Conservation (phyloP, 2,113 vertebrate species). For the Xenopus borealis region DNA sequence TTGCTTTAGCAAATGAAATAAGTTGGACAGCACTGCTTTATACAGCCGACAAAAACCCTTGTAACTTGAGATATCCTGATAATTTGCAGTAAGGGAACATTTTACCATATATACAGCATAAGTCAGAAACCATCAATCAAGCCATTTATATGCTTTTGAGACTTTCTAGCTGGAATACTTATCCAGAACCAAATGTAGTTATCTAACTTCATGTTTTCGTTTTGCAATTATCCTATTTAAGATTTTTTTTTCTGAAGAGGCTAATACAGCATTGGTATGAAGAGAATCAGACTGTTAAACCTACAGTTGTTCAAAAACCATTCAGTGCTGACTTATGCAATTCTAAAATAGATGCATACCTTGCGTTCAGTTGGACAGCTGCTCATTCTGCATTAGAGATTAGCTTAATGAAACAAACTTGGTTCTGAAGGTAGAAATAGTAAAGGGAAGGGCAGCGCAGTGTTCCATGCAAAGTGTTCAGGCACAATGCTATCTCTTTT, state of each 20-base stretch:
- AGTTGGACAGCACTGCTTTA: too few relatives aligned
- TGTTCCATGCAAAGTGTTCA: constrained; percentile 23
- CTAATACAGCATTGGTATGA: constrained; percentile 20
- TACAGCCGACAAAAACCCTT: too few relatives aligned
- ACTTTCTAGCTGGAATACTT: too few relatives aligned
- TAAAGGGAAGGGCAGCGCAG: constrained; percentile 34
- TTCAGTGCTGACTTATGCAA: constrained; percentile 54
- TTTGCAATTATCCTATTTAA: too few relatives aligned
- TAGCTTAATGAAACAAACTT: constrained; percentile 70
- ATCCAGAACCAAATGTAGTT: too few relatives aligned
- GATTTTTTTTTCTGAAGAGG: constrained; percentile 13
- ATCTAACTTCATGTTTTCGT: too few relatives aligned
- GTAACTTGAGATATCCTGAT: too few relatives aligned
- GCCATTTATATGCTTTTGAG: too few relatives aligned
- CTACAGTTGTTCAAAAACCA: constrained; percentile 60
- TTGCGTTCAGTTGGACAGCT: constrained; percentile 64
- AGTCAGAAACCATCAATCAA: too few relatives aligned
- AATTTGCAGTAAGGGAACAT: too few relatives aligned
- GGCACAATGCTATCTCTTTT: constrained; percentile 2
- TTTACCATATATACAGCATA: too few relatives aligned
- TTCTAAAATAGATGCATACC: constrained; percentile 67
- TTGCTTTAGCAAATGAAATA: too few relatives aligned
- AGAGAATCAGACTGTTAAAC: constrained; percentile 55
- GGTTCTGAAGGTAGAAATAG: constrained; percentile 52
- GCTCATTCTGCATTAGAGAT: constrained; percentile 67